Conservation (phyloP, 2,113 vertebrate genomes). For the Picathartes gymnocephalus region DNA sequence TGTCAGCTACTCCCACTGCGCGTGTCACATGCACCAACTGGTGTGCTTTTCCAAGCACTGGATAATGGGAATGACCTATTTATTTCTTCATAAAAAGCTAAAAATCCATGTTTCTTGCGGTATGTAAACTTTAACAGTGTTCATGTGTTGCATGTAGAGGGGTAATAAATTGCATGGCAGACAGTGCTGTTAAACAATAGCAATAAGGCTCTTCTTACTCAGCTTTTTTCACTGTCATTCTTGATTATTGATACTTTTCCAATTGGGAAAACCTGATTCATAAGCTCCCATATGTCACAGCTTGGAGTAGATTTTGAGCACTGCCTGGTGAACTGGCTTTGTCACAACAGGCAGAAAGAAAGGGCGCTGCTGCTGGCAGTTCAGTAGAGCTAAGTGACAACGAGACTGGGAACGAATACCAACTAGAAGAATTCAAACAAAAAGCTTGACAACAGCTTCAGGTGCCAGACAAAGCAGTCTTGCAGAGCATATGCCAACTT, state of each 20-base stretch:
- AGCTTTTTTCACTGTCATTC: background rate
- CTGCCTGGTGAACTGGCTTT: slow-evolving; percentile 17
- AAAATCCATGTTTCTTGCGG: background rate
- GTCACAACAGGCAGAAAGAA: background rate
- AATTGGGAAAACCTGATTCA: background rate
- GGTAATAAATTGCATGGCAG: background rate
- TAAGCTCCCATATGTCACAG: background rate
- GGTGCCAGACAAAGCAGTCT: slow-evolving; percentile 63
- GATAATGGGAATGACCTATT: background rate
- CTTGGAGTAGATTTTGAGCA: background rate
- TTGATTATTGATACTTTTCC: background rate
- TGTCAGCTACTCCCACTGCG: background rate
- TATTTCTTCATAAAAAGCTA: background rate
- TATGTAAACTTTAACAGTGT: background rate
- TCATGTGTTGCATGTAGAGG: background rate
- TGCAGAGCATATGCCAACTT: slow-evolving; percentile 43
- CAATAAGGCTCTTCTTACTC: background rate
- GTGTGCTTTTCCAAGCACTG: background rate
- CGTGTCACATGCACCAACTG: background rate
- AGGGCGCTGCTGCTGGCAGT: slow-evolving; percentile 12
- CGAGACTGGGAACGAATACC: slow-evolving; percentile 23
- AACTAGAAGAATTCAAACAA: slow-evolving; percentile 29
- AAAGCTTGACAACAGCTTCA: slow-evolving; percentile 58
- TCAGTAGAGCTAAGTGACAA: slow-evolving; percentile 27
- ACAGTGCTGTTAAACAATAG: background rate